Conservation (phyloP, 2,797 vertebrate species). For the Pelodytes ibericus region DNA sequence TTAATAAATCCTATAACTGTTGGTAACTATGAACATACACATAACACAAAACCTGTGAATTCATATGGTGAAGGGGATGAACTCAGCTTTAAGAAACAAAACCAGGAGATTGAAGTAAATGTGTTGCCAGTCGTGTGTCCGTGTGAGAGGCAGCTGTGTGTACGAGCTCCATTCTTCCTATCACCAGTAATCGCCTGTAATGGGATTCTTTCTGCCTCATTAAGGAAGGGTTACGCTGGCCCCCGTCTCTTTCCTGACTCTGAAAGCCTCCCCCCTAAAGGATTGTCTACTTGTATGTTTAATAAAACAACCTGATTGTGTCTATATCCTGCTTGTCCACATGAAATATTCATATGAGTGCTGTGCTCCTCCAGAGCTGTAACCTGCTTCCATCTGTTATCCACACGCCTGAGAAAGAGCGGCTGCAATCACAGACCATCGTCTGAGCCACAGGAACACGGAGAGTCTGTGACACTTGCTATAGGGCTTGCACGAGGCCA, state of each 20-base stretch:
- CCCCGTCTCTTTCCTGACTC: not conserved
- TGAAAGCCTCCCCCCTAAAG: conserved; percentile 60
- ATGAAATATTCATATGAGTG: conserved; percentile 64
- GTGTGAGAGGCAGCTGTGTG: too few species aligned
- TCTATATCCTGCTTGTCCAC: conserved; percentile 60
- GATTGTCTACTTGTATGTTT: conserved; percentile 61
- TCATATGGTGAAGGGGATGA: too few species aligned
- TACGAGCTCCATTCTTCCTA: too few species aligned
- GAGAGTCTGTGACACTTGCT: not conserved
- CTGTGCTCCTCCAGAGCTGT: conserved; percentile 40
- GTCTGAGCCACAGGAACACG: not conserved
- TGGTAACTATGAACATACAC: too few species aligned
- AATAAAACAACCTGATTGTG: conserved; percentile 63
- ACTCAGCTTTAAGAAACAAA: too few species aligned
- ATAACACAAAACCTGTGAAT: too few species aligned
- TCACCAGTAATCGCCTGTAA: not conserved
- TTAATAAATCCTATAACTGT: too few species aligned
- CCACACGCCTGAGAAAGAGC: not conserved
- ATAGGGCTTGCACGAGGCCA: not conserved
- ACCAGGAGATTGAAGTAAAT: too few species aligned
- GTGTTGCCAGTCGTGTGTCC: too few species aligned
- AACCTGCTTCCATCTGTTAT: conserved; percentile 27
- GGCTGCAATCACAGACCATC: not conserved
- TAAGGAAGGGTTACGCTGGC: not conserved
- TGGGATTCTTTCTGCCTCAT: conserved; percentile 6